Evolutionary conservation across 2,113 vertebrate species (phyloP).

Genomic region (Misgurnus anguillicaudatus): DNA sequence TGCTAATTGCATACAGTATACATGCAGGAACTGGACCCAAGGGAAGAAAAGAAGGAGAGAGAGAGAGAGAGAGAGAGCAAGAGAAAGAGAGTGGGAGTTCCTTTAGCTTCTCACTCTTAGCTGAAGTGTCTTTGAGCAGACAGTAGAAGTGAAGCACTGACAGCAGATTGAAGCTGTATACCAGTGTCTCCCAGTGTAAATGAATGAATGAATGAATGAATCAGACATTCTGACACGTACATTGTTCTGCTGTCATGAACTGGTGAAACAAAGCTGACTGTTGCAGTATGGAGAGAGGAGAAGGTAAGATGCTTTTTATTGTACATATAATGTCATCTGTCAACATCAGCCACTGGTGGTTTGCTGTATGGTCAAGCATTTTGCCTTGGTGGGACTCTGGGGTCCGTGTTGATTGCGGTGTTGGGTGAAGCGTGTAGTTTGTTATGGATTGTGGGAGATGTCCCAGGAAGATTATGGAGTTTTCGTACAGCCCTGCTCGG

Average conservation of each 20-base stretch:
- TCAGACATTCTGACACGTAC: constrained; percentile 23
- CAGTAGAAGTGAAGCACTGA: constrained; percentile 34
- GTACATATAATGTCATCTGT: not conserved
- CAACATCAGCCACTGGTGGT: not conserved
- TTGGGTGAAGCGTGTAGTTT: not conserved
- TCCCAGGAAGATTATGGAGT: constrained; percentile 21
- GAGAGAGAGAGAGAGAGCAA: constrained; percentile 41
- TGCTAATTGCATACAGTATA: constrained; percentile 61
- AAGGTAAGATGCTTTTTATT: constrained; percentile 54
- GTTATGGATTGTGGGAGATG: constrained; percentile 47
- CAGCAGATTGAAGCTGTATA: constrained; percentile 38
- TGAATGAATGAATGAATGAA: constrained; percentile 24
- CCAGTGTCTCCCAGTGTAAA: constrained; percentile 30
- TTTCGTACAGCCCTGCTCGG: not conserved
- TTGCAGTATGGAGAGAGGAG: constrained; percentile 50
- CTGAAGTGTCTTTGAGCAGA: constrained; percentile 33
- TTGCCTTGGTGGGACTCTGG: not conserved
- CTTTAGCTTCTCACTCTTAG: constrained; percentile 49
- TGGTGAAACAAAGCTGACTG: constrained; percentile 36
- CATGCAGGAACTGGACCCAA: constrained; percentile 58
- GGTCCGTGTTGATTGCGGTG: constrained; percentile 4
- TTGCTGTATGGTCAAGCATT: not conserved
- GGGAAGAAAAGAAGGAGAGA: constrained; percentile 44
- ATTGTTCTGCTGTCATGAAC: constrained; percentile 38
- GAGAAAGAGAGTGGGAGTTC: constrained; percentile 39